These are phyloP conservation scores for Aegotheles bennettii DNA, from an alignment of 2,113 vertebrate genomes.

Conservation along the genomic window DNA sequence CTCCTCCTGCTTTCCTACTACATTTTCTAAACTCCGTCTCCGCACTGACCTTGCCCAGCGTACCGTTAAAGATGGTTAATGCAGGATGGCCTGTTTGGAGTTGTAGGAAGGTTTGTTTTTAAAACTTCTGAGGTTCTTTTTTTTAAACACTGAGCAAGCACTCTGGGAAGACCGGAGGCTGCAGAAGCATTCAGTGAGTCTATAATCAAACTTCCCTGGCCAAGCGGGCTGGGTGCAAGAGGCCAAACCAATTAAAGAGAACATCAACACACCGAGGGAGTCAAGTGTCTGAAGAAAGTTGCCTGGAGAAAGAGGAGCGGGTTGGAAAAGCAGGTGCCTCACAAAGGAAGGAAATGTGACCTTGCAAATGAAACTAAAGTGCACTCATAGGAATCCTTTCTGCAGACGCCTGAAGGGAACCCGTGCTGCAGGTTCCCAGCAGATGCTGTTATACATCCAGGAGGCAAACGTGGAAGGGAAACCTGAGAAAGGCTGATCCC, in stretches of 20 bases:
- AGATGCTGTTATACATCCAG: background rate
- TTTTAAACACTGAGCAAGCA: background rate
- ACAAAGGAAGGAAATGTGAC: background rate
- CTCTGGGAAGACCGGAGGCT: background rate
- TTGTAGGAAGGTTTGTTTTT: background rate
- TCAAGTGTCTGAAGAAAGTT: background rate
- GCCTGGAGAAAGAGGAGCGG: background rate
- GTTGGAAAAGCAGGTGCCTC: background rate
- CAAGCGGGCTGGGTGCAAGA: background rate
- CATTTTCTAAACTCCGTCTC: background rate
- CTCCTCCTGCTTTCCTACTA: background rate
- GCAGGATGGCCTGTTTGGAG: background rate
- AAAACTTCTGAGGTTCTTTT: background rate
- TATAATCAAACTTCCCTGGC: background rate
- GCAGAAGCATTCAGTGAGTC: background rate
- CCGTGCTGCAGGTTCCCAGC: background rate
- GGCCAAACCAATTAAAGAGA: background rate
- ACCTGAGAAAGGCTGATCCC: background rate
- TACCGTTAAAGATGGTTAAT: fast-evolving
- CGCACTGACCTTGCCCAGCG: background rate
- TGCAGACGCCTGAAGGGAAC: background rate
- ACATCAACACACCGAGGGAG: background rate
- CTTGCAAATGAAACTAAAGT: background rate
- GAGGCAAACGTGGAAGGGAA: background rate
- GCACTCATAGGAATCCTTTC: background rate